Conservation (phyloP, 2,888 invertebrate genomes). For the Harpagoxenus sublaevis region DNA sequence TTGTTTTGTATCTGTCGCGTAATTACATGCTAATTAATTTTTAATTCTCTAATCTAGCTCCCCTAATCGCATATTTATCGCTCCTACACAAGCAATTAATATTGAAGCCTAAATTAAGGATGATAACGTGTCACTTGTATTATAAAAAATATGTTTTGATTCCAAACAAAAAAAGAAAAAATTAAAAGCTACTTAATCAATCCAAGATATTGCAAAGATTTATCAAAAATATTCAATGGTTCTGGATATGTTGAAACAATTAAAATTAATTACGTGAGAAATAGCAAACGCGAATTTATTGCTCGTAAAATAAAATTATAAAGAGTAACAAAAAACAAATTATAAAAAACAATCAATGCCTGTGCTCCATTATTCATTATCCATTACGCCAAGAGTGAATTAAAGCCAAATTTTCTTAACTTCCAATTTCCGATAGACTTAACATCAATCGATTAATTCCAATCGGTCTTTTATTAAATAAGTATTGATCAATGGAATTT, state of each 20-base stretch:
- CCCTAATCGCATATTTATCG: neutral
- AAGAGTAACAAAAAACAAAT: slow-evolving; percentile 12
- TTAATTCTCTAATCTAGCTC: neutral
- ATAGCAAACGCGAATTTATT: neutral
- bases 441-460: neutral
- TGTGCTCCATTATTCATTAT: slow-evolving; percentile 7
- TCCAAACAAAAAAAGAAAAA: neutral
- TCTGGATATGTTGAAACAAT: neutral
- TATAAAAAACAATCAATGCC: slow-evolving; percentile 1
- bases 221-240: neutral
- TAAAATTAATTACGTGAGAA: neutral
- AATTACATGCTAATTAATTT: neutral
- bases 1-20: neutral
- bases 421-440: neutral
- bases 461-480: neutral
- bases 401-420: slow-evolving; percentile 11
- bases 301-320: neutral
- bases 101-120: neutral
- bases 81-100: slow-evolving; percentile 22
- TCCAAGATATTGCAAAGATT: neutral
- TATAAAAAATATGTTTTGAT: neutral
- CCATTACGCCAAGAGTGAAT: neutral
- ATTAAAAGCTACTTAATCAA: neutral
- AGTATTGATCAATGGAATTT: neutral
- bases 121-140: neutral